These are phyloP conservation scores for Pangasianodon gigas DNA, from an alignment of 2,113 vertebrate species.

Conservation along the genomic window DNA sequence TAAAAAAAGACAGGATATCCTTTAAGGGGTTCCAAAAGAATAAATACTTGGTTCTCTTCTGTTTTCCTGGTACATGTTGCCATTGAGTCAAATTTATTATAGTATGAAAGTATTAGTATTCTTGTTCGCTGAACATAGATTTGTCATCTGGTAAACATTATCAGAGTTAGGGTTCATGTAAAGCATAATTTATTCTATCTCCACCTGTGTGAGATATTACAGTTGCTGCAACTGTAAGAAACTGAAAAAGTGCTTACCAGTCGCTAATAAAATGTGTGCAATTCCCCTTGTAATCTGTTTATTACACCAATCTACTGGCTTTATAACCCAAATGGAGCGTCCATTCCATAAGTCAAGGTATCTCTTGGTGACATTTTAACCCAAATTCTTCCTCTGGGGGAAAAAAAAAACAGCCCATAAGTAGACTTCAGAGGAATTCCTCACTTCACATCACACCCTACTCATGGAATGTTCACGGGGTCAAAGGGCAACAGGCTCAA, in stretches of 20 bases:
- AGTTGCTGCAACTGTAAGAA: not conserved
- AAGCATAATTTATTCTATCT: not conserved
- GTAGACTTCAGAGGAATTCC: constrained; percentile 80
- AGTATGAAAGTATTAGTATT: not conserved
- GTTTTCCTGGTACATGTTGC: not conserved
- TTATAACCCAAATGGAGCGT: not conserved
- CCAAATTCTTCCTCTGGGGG: constrained; percentile 14
- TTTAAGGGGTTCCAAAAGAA: not conserved
- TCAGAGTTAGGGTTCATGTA: not conserved
- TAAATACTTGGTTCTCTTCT: not conserved
- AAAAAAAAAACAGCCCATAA: constrained; percentile 63
- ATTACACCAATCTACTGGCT: not conserved
- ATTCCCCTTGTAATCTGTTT: not conserved
- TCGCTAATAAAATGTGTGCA: not conserved
- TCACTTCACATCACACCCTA: constrained; percentile 72
- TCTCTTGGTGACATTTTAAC: constrained; percentile 9
- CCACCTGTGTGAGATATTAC: not conserved
- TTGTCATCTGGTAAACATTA: not conserved
- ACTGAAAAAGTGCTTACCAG: not conserved
- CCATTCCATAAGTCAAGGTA: not conserved
- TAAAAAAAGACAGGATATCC: not conserved
- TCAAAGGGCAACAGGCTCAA: constrained; percentile 87
- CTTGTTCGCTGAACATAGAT: not conserved
- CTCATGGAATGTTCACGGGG: constrained; percentile 81
- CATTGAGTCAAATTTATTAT: not conserved